Base-by-base conservation (phyloP, 2,888 invertebrate species). In the Oscheius sp. region DNA sequence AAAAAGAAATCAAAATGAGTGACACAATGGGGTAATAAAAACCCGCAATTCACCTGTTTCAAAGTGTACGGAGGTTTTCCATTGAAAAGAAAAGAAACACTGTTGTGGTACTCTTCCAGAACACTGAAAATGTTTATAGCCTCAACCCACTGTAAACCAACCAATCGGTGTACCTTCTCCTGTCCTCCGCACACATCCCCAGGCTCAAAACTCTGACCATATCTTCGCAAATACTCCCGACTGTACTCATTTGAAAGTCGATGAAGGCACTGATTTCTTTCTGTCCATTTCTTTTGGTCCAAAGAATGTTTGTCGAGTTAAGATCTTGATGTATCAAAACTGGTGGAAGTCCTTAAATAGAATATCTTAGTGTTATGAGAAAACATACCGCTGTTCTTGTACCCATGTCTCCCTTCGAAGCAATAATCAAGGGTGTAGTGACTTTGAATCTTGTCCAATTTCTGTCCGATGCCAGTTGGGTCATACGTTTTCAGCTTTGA, bases 191-290 rank as follows among this genome's bases (percentile, higher is more conserved):
- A 13, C 37, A 37, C 37, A 72, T 29, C 13, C 72, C 72, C 5
- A 72, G 63, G 4, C 29, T 9, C 51, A 72, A 47, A n/a, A 72
- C 53, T 1, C 72, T n/a, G 13, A 72, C 42, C 1, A 72, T 60
- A 50, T 72, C 72, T 33, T 72, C 72, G 62, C 51, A 48, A 55
- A 72, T 53, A 11, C 72, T 62, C 5, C 72, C 72, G 11, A 62
- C 72, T 11, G 60, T 60, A 37, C n/a, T 21, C 72, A 72, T 50
- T 72, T 72, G 72, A 33, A 72, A 72, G 63, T 72, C 72, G 21
- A 72, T 72, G n/a, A 72, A 53, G 21, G 72, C 60, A 42, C 62
- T 57, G 2, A 72, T 33, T 59, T 58, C 51, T 59, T 58, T 70
- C 42, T 5, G 11, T 21, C 50, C 60, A 32, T 70, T 70, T n/a